phyloP scores from a whole-genome alignment of 1,140 invertebrate species.

The Pteromalus puparum region DNA sequence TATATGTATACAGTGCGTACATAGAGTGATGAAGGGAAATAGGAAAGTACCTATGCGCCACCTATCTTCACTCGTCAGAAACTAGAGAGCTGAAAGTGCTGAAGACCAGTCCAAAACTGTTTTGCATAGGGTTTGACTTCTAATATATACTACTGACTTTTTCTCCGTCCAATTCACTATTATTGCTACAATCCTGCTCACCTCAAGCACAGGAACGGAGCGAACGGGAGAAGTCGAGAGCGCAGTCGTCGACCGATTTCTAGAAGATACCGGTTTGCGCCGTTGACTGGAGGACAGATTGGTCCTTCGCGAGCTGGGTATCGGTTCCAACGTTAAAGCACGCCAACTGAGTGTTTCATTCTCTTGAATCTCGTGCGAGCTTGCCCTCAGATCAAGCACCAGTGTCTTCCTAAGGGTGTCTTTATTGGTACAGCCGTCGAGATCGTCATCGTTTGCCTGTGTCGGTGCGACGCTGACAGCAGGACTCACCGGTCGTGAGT shows the following conservation, averaged over 20 bases:
- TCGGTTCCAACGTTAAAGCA: conserved; percentile 68
- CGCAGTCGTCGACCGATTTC: conserved; percentile 36
- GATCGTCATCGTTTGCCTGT: conserved; percentile 52
- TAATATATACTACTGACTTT: too few species aligned
- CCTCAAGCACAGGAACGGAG: conserved; percentile 52
- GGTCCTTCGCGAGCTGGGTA: conserved; percentile 52
- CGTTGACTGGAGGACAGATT: conserved; percentile 54
- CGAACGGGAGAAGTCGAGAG: conserved; percentile 44
- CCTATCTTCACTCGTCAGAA: too few species aligned
- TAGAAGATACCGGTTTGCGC: background rate
- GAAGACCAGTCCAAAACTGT: too few species aligned
- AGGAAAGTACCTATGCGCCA: too few species aligned
- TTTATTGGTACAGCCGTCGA: background rate
- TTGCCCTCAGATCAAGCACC: conserved; percentile 71
- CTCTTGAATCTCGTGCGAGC: conserved; percentile 56
- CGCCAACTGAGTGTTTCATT: conserved; percentile 71
- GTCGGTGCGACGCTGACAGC: conserved; percentile 81
- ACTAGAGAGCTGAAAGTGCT: too few species aligned
- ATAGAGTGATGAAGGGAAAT: too few species aligned
- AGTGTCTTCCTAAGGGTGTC: conserved; percentile 64
- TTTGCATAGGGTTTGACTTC: too few species aligned
- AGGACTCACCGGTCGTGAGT: conserved; percentile 85
- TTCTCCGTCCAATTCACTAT: too few species aligned
- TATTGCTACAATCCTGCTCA: conserved; percentile 44
- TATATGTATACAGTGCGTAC: too few species aligned